Conservation (phyloP, 2,888 invertebrate genomes). For the Epistrophe grossulariae region DNA sequence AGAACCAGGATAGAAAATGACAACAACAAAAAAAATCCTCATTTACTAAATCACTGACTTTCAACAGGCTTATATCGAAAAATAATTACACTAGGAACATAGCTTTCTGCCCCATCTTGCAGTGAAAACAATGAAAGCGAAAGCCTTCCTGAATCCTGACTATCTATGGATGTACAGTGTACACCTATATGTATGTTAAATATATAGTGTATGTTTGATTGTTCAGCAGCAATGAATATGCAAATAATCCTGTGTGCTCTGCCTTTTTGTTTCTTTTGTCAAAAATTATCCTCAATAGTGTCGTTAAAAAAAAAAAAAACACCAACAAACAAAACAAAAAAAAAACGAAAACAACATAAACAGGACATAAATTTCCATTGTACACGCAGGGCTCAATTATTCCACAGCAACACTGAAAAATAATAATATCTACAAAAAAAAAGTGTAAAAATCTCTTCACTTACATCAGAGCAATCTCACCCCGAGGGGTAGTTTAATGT, state of each 20-base stretch:
- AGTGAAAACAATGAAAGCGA: constrained; percentile 46
- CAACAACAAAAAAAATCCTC: constrained; percentile 23
- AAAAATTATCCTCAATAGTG: constrained; percentile 76
- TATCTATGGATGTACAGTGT: constrained; percentile 7
- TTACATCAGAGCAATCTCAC: constrained; percentile 59
- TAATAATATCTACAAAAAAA: constrained; percentile 33
- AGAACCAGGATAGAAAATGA: constrained; percentile 1
- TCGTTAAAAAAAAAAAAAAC: constrained; percentile 66
- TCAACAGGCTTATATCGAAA: constrained; percentile 78
- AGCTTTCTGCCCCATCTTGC: background rate
- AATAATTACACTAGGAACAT: constrained; percentile 77
- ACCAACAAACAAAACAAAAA: constrained; percentile 40
- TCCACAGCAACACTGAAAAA: constrained; percentile 39
- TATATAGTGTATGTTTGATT: constrained; percentile 25
- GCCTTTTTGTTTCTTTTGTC: constrained; percentile 61
- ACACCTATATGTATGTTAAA: background rate
- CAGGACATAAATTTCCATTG: constrained; percentile 75
- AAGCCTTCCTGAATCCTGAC: constrained; percentile 48
- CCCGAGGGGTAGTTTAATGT: constrained; percentile 74
- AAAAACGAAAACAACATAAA: constrained; percentile 68
- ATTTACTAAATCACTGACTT: constrained; percentile 76
- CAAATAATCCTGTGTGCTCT: constrained; percentile 66
- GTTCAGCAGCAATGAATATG: constrained; percentile 71
- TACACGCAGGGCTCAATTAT: constrained; percentile 68
- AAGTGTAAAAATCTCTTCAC: constrained; percentile 74